Evolutionary conservation across 2,888 invertebrate genomes (phyloP).

Genomic region (Notodonta ziczac): DNA sequence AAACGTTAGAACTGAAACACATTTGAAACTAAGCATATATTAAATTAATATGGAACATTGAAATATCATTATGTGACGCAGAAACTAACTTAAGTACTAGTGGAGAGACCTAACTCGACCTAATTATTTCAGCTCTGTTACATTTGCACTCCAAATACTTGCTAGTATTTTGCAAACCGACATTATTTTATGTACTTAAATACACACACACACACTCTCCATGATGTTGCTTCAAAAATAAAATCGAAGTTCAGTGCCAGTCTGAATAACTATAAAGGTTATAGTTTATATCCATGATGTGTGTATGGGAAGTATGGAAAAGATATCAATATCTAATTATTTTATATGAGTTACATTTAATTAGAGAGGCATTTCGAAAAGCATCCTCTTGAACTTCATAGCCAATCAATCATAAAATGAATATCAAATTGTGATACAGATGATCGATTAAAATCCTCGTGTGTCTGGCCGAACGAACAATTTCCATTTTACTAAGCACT

Average conservation of each 20-base stretch:
- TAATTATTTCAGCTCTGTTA: neutral
- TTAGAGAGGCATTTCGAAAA: neutral
- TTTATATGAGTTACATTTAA: no score
- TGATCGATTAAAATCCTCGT: slow-evolving; percentile 64
- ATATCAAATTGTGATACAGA: slow-evolving; percentile 64
- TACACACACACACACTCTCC: no score
- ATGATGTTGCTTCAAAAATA: no score
- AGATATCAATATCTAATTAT: no score
- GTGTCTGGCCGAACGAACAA: slow-evolving; percentile 58
- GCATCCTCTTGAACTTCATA: neutral
- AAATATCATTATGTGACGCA: neutral
- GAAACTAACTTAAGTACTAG: neutral
- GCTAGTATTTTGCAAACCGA: no score
- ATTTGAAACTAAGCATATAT: neutral
- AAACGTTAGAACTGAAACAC: slow-evolving; percentile 3
- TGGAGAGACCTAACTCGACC: neutral
- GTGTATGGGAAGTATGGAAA: no score
- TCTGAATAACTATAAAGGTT: no score
- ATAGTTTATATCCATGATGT: no score
- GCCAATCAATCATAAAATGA: slow-evolving; percentile 48
- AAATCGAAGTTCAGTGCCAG: no score
- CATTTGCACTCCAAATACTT: neutral
- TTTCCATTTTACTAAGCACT: slow-evolving; percentile 61
- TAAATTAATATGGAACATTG: neutral
- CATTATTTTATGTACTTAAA: no score